Base-by-base conservation (phyloP, 2,797 vertebrate species). In the Steatocranus sp. region DNA sequence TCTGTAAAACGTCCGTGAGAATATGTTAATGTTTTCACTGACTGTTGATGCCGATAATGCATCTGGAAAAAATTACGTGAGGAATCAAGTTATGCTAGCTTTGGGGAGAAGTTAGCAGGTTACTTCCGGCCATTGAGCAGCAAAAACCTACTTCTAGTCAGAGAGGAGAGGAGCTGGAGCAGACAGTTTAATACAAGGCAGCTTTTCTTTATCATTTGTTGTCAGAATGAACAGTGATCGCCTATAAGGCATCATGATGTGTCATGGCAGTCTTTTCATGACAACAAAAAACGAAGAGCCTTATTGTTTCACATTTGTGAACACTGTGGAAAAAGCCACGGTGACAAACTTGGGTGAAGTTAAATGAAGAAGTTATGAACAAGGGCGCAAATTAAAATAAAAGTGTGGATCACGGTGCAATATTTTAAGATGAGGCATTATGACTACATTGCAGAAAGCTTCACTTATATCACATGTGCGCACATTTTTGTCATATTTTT, bases 391-490 rank as follows among this genome's bases (percentile, higher is more conserved):
- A 7, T 17, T 36, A 34, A 34, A 32, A 0, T 7, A 34, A 20
- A 23, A 66, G 61, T 43, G 38, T 68, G 38, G 8, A 7, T 68
- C 38, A 25, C 14, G 2, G 75, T 36, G n/a, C 49, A 49, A 83
- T 18, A 75, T 54, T 75, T 56, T 77, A 50, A 84, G 76, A 83
- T 56, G 76, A 76, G 75, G 77, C 54, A 75, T 84, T 80, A 90
- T 51, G 81, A 83, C 34, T 68, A 63, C 0, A 53, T 70, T 15
- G 1, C 15, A 34, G 32, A 75, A 82, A 76, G 68, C 15, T 82
- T 58, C 48, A 63, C 7, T 32, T 46, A 20, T 14, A 50, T 4
- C 1, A 53, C 38, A 43, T 12, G 17, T 23, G 27, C 10, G 36
- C 58, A 18, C 9, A 25, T 43, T 25, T 27, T 17, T 46, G 30